A percentile compares a stretch with the other conserved stretches of the same genome.
Evolutionary conservation across 2,113 vertebrate genomes (phyloP).

Genomic region (Peucedramus taeniatus): DNA sequence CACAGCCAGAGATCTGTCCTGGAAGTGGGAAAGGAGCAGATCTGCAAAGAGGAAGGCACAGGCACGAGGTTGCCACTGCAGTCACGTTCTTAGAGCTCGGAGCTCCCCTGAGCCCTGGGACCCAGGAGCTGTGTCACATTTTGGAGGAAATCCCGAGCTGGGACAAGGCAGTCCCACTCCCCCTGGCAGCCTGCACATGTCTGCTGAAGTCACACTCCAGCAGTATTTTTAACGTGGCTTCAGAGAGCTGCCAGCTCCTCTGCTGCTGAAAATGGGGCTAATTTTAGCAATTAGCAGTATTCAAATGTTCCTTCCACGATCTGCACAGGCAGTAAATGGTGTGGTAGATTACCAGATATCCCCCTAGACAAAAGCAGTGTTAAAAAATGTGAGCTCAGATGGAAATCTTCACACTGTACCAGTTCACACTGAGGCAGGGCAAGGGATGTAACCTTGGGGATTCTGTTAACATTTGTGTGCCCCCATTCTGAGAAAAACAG

Average conservation of each 20-base stretch:
- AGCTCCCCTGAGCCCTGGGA: not conserved
- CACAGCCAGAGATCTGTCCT: not conserved
- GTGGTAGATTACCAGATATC: not conserved
- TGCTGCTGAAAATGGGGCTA: conserved; percentile 2
- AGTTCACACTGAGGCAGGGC: not conserved
- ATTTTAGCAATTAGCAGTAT: conserved; percentile 26
- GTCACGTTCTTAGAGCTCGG: not conserved
- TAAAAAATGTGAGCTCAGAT: not conserved
- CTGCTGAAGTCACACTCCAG: conserved; percentile 4
- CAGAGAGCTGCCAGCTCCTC: conserved; percentile 19
- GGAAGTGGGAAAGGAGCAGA: not conserved
- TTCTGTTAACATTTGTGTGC: not conserved
- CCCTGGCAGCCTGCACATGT: not conserved
- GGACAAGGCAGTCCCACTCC: not conserved
- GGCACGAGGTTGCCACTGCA: not conserved
- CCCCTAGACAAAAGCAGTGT: not conserved
- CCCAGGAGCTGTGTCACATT: not conserved
- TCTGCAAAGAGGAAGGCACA: not conserved
- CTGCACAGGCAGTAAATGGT: not conserved
- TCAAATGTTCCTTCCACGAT: not conserved
- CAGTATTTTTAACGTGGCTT: conserved; percentile 28
- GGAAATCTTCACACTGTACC: not conserved
- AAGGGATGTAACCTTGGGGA: not conserved
- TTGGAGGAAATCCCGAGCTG: not conserved
- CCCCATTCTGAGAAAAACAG: not conserved